Evolutionary conservation across 2,888 invertebrate genomes (phyloP), one percentile per base, ranked within the genome.

Genomic region (Ashinkailepas kermadecensis): DNA sequence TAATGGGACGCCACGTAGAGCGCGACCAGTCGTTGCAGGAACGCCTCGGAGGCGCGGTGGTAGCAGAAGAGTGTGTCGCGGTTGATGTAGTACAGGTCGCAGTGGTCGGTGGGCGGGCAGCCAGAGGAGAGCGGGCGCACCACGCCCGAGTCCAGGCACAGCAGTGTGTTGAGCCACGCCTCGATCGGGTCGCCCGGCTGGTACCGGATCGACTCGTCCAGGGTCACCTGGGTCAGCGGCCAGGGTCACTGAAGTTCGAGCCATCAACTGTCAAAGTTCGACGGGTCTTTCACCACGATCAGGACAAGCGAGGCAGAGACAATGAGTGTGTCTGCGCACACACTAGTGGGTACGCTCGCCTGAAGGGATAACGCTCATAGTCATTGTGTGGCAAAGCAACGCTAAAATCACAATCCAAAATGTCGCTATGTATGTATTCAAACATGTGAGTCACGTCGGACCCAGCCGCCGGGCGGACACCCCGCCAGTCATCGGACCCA

Each of bases 1-100:
- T 99, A 99, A 89, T 99, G 99, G 11, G 99, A 98, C 0, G 99
- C 92, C 0, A 99, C 99, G 87, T 96, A 98, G 78, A 99, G 92
- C 21, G 96, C 92, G 84, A 99, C 95, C 15, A 99, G 87, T 83
- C 95, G 90, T 85, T 98, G 97, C 15, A 99, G 89, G 88, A 99
- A 99, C 6, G 92, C 91, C 88, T 96, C 96, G 0, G 95, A 94
- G 39, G 83, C 82, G 83, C 83, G 80, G 87, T 99, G 97, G 87
- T 96, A 99, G 82, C 97, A 97, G 89, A 99, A 99, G 58, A 99
- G 88, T 0, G 98, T 96, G 87, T 99, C 99, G 83, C 96, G 89
- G 86, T 92, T 94, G 82, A 96, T 93, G 82, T 95, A 92, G 88
- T 92, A 95, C 80, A 99, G 90, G 84, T 97, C 94, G 87, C 99